phyloP scores from a whole-genome alignment of 2,113 vertebrate species.

The Dipodomys spectabilis region DNA sequence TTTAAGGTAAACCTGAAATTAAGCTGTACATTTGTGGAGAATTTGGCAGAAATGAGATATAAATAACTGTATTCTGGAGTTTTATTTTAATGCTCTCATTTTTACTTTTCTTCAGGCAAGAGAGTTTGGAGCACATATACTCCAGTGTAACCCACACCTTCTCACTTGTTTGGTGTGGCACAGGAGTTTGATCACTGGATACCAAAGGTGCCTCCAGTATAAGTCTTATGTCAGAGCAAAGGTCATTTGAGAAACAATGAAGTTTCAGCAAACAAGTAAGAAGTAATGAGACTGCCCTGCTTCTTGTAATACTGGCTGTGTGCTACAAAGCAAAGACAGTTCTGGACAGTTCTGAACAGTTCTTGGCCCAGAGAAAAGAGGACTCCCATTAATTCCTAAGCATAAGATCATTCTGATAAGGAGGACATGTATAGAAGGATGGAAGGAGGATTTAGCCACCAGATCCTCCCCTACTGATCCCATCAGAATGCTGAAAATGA shows the following conservation, averaged over 20 bases:
- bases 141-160: background rate
- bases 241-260: background rate
- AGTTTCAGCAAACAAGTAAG: background rate
- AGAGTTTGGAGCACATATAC: background rate
- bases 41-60: slow-evolving; percentile 19
- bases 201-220: background rate
- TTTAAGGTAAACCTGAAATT: slow-evolving; percentile 71
- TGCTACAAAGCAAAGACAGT: no score
- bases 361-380: no score
- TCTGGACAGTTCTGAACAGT: no score
- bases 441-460: no score
- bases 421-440: no score
- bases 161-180: background rate
- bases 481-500: no score
- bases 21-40: slow-evolving; percentile 43
- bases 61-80: slow-evolving; percentile 55
- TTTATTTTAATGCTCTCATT: slow-evolving; percentile 30
- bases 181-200: background rate
- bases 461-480: no score
- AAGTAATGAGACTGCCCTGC: background rate
- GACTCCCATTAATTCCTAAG: no score
- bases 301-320: no score
- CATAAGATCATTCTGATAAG: no score
- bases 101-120: slow-evolving; percentile 34
- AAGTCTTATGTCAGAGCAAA: background rate